These are phyloP conservation scores for Carlito syrichta DNA, from an alignment of 2,113 vertebrate genomes.

Conservation along the genomic window DNA sequence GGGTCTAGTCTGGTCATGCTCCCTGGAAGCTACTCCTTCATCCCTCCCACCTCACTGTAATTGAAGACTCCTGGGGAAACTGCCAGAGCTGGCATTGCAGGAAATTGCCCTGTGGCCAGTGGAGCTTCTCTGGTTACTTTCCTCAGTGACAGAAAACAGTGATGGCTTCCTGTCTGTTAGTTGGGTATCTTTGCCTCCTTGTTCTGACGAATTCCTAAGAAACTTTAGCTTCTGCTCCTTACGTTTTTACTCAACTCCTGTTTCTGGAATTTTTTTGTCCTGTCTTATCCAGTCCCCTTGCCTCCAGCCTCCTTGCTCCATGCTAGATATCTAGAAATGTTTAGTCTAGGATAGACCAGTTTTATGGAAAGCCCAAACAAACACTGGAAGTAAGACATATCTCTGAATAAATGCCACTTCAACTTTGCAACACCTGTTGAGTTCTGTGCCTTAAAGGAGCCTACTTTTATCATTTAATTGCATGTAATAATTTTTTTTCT, in stretches of 20 bases:
- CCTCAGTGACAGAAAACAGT: constrained; percentile 37
- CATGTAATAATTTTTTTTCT: not conserved
- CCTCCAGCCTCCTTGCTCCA: not conserved
- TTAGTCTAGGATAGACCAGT: not conserved
- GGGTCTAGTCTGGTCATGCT: constrained; percentile 16
- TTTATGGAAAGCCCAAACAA: not conserved
- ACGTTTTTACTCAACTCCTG: not conserved
- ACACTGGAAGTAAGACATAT: not conserved
- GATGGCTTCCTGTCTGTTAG: constrained; percentile 47
- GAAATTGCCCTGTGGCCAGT: constrained; percentile 50
- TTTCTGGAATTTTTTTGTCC: not conserved
- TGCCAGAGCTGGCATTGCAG: constrained; percentile 47
- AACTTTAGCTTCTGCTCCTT: constrained; percentile 21
- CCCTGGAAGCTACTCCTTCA: constrained; percentile 31
- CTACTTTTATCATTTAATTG: constrained; percentile 15
- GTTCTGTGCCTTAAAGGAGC: not conserved
- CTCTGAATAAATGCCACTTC: not conserved
- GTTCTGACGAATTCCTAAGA: constrained; percentile 17
- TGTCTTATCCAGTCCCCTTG: not conserved
- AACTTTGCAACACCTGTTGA: not conserved
- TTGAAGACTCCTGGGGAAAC: constrained; percentile 33
- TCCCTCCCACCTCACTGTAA: constrained; percentile 22
- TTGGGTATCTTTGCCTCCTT: constrained; percentile 12
- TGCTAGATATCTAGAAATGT: constrained; percentile 23
- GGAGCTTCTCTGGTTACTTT: constrained; percentile 58